Evolutionary conservation across 2,113 vertebrate genomes (phyloP), one percentile per base, ranked within the genome.

Genomic region (Lamprotornis superbus): DNA sequence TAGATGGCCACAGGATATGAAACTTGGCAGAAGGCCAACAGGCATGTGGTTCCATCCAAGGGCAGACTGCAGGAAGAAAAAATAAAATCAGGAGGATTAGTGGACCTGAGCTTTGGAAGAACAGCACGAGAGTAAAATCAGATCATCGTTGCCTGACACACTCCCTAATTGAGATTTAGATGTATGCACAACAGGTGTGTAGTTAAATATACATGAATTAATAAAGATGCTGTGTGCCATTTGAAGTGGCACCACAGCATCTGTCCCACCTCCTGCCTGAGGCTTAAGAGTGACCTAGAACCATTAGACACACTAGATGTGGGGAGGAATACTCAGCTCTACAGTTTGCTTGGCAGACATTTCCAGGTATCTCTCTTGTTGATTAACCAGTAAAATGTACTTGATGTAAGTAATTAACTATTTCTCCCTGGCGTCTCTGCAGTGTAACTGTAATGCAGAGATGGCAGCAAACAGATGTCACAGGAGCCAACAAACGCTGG

Each of bases 301-400:
- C 81, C 35, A 84, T 70, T 59, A 86, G 42, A 53, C 50, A 46
- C 0, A 4, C 33, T 6, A 7, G 60, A 22, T 79, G 70, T 42
- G 76, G 95, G 89, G 77, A 67, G 30, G 80, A 96, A 96, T 56
- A 7, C 28, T 87, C 79, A 94, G 71, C 90, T 53, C 80, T 83
- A 87, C 75, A 71, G 53, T 89, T 91, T 94, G 63, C 93, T 93
- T 75, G 69, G 87, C 83, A 96, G 92, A 70, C 49, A 64, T 70
- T 97, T 94, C 90, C 6, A 96, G 94, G 88, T 28, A 61, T 89
- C 63, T 69, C 70, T 89, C 94, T 57, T 79, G 70, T 44, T 86
- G 88, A 90, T 73, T 97, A 97, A 92, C 71, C 79, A 95, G 94
- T 79, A 95, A 97, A 95, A 97, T 5, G 27, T 52, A 96, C 42